A percentile compares a stretch with the other conserved stretches of the same genome.
These are phyloP conservation scores for Alentia gelatinosa DNA, from an alignment of 2,888 invertebrate genomes.

Conservation along the genomic window DNA sequence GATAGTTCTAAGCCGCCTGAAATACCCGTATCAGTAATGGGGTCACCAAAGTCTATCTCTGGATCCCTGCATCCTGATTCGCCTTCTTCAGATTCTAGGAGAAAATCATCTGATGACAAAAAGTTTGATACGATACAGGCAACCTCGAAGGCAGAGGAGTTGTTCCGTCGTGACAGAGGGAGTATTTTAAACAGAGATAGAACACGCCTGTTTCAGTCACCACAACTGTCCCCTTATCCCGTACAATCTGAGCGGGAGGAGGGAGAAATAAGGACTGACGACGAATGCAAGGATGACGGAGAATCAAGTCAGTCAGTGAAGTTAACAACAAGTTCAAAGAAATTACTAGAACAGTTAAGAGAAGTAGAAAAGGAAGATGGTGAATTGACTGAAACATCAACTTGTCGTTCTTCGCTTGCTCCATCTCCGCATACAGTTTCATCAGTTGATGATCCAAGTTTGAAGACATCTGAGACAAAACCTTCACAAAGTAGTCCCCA, in stretches of 20 bases:
- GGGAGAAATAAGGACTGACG: conserved; percentile 13
- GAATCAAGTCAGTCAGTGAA: neutral
- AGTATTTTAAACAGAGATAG: neutral
- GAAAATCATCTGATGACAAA: neutral
- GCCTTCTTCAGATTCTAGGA: neutral
- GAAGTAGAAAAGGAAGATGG: conserved; percentile 31
- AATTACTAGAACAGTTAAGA: too few relatives aligned
- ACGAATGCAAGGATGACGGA: neutral
- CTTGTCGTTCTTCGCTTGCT: neutral
- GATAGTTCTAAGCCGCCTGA: neutral
- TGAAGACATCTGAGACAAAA: neutral
- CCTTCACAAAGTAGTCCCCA: neutral
- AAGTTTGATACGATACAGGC: too few relatives aligned
- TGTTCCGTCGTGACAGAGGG: neutral
- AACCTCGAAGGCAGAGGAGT: neutral
- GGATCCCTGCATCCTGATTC: neutral
- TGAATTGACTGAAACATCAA: conserved; percentile 2
- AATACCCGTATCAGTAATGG: neutral
- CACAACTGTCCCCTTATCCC: neutral
- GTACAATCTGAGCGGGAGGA: neutral
- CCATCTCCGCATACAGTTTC: neutral
- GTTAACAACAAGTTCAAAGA: too few relatives aligned
- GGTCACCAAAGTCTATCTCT: neutral
- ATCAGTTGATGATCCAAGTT: neutral
- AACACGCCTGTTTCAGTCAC: neutral